Conservation (phyloP, 2,113 vertebrate species). For the Rattus rattus region DNA sequence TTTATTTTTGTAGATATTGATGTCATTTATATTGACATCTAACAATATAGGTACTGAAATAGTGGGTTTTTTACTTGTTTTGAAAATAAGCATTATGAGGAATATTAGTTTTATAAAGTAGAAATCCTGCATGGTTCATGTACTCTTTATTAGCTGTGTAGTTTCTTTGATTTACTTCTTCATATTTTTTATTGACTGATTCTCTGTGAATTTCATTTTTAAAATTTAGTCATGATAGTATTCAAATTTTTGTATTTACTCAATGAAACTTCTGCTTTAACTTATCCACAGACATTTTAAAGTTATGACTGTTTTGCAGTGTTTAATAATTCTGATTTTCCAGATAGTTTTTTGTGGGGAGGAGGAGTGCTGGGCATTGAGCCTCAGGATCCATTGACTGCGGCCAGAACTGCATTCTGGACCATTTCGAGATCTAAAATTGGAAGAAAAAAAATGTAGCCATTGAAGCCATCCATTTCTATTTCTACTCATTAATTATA, state of each 20-base stretch:
- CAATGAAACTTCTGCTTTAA: conserved; percentile 28
- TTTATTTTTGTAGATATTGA: not conserved
- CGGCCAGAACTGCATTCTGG: not conserved
- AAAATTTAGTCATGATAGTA: conserved; percentile 47
- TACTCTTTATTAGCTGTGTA: not conserved
- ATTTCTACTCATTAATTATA: not conserved
- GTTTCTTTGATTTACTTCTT: not conserved
- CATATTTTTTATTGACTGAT: conserved; percentile 19
- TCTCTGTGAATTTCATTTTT: conserved; percentile 52
- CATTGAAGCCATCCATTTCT: conserved; percentile 11
- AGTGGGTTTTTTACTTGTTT: conserved; percentile 30
- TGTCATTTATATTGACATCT: conserved; percentile 8
- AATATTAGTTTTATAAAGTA: conserved; percentile 38
- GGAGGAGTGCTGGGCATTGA: not conserved
- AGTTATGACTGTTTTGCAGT: conserved; percentile 22
- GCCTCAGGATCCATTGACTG: too few relatives aligned
- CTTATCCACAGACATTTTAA: conserved; percentile 39
- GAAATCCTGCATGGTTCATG: not conserved
- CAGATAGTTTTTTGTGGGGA: not conserved
- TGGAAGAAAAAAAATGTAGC: not conserved
- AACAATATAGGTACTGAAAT: not conserved
- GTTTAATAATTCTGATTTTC: conserved; percentile 5
- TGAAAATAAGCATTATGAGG: conserved; percentile 49
- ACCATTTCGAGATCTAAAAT: conserved; percentile 49
- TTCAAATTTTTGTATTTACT: conserved; percentile 10